Evolutionary conservation across 2,888 invertebrate species (phyloP).

Genomic region (Nowickia ferox): DNA sequence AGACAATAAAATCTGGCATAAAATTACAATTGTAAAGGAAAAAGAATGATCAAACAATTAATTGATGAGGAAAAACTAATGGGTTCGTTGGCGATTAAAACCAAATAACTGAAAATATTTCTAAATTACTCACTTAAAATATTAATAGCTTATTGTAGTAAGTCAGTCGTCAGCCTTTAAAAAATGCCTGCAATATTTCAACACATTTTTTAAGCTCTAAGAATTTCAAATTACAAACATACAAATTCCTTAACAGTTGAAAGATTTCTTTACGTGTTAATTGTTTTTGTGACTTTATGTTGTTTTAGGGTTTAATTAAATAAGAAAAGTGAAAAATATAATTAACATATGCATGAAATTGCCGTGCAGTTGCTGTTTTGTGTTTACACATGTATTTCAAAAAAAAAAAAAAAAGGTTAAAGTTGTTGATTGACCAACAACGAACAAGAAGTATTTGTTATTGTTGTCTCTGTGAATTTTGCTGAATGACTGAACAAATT

Average conservation of each 20-base stretch:
- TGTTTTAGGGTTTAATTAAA: constrained; percentile 53
- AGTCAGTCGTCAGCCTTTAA: not conserved
- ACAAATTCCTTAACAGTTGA: constrained; percentile 24
- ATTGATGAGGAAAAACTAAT: constrained; percentile 53
- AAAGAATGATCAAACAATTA: constrained; percentile 4
- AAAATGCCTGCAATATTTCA: constrained; percentile 43
- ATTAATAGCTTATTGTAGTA: constrained; percentile 20
- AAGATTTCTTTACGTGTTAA: constrained; percentile 18
- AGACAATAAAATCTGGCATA: constrained; percentile 28
- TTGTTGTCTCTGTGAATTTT: constrained; percentile 1
- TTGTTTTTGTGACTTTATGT: not conserved
- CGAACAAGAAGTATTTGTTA: not conserved
- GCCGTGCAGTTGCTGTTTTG: constrained; percentile 4
- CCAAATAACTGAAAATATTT: constrained; percentile 53
- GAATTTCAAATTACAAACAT: not conserved
- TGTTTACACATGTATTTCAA: not conserved
- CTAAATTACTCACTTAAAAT: constrained; percentile 39
- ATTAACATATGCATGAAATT: constrained; percentile 34
- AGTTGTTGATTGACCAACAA: constrained; percentile 34
- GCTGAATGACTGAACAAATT: constrained; percentile 52
- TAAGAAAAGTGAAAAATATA: constrained; percentile 25
- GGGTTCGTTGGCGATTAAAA: constrained; percentile 13
- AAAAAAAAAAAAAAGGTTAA: constrained; percentile 22
- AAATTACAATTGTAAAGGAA: not conserved
- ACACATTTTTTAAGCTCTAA: not conserved